Conservation (phyloP, 1,140 invertebrate genomes). For the Drosophila bifasciata region DNA sequence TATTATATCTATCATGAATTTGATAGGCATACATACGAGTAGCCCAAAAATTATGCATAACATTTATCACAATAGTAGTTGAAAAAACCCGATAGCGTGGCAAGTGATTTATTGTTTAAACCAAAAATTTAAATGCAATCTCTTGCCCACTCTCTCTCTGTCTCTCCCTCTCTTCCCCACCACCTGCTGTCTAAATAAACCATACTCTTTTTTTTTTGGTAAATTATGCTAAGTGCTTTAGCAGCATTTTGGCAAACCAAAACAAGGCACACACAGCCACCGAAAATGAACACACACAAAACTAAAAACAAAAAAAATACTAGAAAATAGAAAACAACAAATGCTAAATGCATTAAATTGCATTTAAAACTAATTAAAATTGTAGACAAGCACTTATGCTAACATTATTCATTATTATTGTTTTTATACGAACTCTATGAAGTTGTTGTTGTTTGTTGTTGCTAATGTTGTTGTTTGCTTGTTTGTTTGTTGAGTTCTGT, state of each 20-base stretch:
- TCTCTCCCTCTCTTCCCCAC: too few species aligned
- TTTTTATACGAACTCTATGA: too few species aligned
- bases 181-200: neutral
- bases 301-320: slow-evolving; percentile 18
- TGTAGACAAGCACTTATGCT: slow-evolving; percentile 75
- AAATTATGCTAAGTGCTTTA: slow-evolving; percentile 56
- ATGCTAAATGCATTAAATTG: slow-evolving; percentile 66
- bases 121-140: slow-evolving; percentile 54
- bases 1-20: neutral
- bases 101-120: slow-evolving; percentile 69
- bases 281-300: neutral
- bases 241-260: slow-evolving; percentile 39
- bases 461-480: slow-evolving; percentile 24
- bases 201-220: slow-evolving; percentile 8
- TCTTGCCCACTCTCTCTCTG: too few species aligned
- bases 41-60: slow-evolving; percentile 48
- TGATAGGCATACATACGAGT: slow-evolving; percentile 23
- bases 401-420: slow-evolving; percentile 43
- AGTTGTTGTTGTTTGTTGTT: slow-evolving; percentile 27
- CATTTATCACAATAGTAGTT: slow-evolving; percentile 47
- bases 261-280: slow-evolving; percentile 42
- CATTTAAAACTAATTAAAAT: slow-evolving; percentile 80
- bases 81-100: slow-evolving; percentile 4
- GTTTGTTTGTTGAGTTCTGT: slow-evolving; percentile 9
- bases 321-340: slow-evolving; percentile 4